Evolutionary conservation across 2,113 vertebrate genomes (phyloP).

Genomic region (Columba janthina): DNA sequence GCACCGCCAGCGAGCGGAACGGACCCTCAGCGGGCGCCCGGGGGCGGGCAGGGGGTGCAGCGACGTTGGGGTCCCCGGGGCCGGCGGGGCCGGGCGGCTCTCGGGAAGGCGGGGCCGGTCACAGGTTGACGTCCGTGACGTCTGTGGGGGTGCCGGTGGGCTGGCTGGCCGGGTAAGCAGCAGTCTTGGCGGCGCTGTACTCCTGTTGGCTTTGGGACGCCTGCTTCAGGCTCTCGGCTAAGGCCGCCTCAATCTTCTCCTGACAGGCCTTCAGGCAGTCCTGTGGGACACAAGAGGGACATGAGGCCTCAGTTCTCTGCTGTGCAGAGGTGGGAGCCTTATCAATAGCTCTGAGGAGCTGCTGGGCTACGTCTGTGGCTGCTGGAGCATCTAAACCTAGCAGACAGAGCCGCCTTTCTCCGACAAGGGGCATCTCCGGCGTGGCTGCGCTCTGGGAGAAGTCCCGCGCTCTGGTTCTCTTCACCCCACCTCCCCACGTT

Average conservation of each 20-base stretch:
- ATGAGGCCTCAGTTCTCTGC: not conserved
- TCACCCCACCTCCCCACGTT: not conserved
- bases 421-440: not conserved
- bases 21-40: not conserved
- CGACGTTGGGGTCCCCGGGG: not conserved
- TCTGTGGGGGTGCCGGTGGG: conserved; percentile 80
- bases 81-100: not conserved
- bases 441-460: not conserved
- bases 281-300: conserved; percentile 60
- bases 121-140: conserved; percentile 79
- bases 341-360: not conserved
- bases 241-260: conserved; percentile 78
- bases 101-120: not conserved
- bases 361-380: not conserved
- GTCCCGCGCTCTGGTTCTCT: not conserved
- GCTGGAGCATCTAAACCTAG: not conserved
- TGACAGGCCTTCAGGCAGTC: conserved; percentile 83
- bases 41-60: not conserved
- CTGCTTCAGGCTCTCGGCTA: conserved; percentile 81
- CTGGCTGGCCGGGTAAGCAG: conserved; percentile 66
- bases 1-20: accelerated
- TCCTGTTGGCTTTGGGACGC: conserved; percentile 59
- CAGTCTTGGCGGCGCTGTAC: conserved; percentile 47
- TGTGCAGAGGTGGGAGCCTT: not conserved
- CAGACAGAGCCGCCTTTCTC: not conserved